These are phyloP conservation scores for Ptychoptera contaminata DNA, from an alignment of 2,888 invertebrate genomes.

Conservation along the genomic window DNA sequence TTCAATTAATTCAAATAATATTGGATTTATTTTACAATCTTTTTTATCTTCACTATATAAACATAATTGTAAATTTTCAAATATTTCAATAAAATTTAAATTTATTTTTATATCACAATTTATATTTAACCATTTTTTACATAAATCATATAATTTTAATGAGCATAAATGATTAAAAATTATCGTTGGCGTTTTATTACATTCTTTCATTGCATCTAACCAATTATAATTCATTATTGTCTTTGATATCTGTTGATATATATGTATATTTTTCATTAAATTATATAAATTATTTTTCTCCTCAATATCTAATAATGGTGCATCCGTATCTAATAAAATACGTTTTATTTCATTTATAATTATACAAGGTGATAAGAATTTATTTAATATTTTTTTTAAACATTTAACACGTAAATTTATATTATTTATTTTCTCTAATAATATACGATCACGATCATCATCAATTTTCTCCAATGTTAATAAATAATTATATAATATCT, in stretches of 20 bases:
- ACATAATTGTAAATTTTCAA: constrained; percentile 14
- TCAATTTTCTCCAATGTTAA: constrained; percentile 16
- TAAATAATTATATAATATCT: not conserved
- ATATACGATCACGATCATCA: constrained; percentile 19
- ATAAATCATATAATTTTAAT: constrained; percentile 33
- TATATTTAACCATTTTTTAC: constrained; percentile 52
- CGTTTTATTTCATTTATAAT: constrained; percentile 27
- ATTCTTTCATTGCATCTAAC: constrained; percentile 38
- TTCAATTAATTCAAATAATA: constrained; percentile 36
- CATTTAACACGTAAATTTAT: constrained; percentile 18
- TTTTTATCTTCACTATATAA: constrained; percentile 36
- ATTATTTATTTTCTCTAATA: constrained; percentile 19
- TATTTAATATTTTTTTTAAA: constrained; percentile 22
- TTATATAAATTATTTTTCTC: constrained; percentile 30
- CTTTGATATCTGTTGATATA: constrained; percentile 44
- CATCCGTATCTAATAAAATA: constrained; percentile 34
- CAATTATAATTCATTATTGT: constrained; percentile 39
- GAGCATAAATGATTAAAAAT: constrained; percentile 23
- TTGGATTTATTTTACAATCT: constrained; percentile 15
- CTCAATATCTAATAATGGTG: constrained; percentile 22
- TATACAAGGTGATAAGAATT: constrained; percentile 22
- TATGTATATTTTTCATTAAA: constrained; percentile 43
- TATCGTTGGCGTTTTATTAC: constrained; percentile 21
- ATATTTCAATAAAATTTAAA: constrained; percentile 1
- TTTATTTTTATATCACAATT: constrained; percentile 36